Evolutionary conservation across 2,888 invertebrate species (phyloP), one percentile per base, ranked within the genome.

Genomic region (Anagyrus pseudococci): DNA sequence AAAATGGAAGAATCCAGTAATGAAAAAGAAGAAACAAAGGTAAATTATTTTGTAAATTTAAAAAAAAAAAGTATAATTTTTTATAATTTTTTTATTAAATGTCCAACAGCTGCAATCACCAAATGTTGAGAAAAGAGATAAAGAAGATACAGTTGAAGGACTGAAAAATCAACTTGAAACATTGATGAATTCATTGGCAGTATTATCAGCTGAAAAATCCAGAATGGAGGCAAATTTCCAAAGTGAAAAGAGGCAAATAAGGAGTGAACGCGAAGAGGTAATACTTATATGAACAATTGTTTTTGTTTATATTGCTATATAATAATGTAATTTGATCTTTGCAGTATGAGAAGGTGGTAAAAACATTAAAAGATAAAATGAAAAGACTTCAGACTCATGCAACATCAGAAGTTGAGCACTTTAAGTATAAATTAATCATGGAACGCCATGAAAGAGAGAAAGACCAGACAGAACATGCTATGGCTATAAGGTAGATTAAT

Each of bases 141-240:
- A 73, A 62, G 66, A 65, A 26, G 79, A 80, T 53, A 75, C 75
- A 2, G 68, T 72, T 10, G 79, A 78, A n/a, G 76, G 79, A 50
- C 68, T 81, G 48, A 79, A 77, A 70, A 75, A 73, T 33, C 85
- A 86, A 71, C 82, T 90, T 22, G 83, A 86, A 8, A 86, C 88
- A 0, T 82, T 91, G 17, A 89, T 88, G 80, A 83, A 89, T 69
- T 89, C 93, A 0, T 79, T 95, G 49, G 87, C 91, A 0, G 92
- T 92, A 1, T 81, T 95, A 29, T 88, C 92, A 0, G 88, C 89
- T 3, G 94, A 94, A 77, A 95, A 94, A 75, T 88, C 91, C 1
- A 87, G 90, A 47, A 89, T 93, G 87, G 94, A 95, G 81, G 89
- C 91, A 54, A 90, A 88, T 46, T 94, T 92, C 77, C 90, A 92